Conservation (phyloP, 2,797 vertebrate species). For the Dipus sagitta region DNA sequence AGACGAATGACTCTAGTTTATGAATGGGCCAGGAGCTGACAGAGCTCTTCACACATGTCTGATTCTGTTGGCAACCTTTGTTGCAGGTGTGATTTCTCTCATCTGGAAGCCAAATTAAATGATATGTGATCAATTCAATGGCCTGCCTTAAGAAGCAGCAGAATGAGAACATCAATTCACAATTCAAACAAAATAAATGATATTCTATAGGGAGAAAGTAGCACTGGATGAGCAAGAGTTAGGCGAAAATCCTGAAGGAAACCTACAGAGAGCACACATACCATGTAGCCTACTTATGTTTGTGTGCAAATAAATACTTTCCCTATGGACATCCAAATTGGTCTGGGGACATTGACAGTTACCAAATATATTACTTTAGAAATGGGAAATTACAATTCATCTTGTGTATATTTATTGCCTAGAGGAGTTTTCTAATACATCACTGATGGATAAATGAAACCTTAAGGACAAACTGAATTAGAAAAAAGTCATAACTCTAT, state of each 20-base stretch:
- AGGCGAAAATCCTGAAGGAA: not conserved
- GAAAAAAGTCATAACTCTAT: conserved; percentile 68
- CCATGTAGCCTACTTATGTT: not conserved
- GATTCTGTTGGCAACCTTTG: not conserved
- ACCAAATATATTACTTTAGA: conserved; percentile 64
- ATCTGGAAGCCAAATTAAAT: not conserved
- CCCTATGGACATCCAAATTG: conserved; percentile 58
- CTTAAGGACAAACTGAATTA: conserved; percentile 70
- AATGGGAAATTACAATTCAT: conserved; percentile 71
- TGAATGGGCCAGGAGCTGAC: not conserved
- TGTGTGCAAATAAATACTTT: conserved; percentile 58
- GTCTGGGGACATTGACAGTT: conserved; percentile 52
- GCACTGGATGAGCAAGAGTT: not conserved
- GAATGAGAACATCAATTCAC: not conserved
- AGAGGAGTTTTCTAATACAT: conserved; percentile 68
- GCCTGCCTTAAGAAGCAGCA: not conserved
- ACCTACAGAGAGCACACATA: not conserved
- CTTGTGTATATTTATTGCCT: conserved; percentile 61
- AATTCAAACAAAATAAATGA: conserved; percentile 15
- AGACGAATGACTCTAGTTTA: not conserved
- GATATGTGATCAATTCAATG: not conserved
- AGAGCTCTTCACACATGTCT: not conserved
- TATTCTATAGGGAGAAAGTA: conserved; percentile 33
- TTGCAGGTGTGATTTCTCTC: not conserved
- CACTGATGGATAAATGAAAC: conserved; percentile 64